Conservation (phyloP, 2,888 invertebrate genomes). For the Taenaris catops region DNA sequence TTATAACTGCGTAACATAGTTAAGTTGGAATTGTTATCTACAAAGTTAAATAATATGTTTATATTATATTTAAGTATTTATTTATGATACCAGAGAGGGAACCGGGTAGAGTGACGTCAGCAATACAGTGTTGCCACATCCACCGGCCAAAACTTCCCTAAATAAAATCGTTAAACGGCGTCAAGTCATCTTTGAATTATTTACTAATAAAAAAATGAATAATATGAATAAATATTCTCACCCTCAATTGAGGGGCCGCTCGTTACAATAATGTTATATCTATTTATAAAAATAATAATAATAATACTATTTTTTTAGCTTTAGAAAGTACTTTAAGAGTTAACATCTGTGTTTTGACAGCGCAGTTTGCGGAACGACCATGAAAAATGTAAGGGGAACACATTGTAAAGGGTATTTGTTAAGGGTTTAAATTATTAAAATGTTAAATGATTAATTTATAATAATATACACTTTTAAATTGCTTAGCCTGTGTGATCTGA, state of each 20-base stretch:
- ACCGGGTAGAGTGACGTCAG: slow-evolving; percentile 36
- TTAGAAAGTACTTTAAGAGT: slow-evolving; percentile 47
- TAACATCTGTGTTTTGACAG: slow-evolving; percentile 55
- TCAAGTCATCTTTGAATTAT: slow-evolving; percentile 58
- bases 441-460: slow-evolving; percentile 54
- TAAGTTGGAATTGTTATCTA: slow-evolving; percentile 56
- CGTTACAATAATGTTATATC: slow-evolving; percentile 60
- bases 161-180: slow-evolving; percentile 49
- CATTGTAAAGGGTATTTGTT: slow-evolving; percentile 67
- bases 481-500: slow-evolving; percentile 79
- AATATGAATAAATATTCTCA: too few species aligned
- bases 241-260: slow-evolving; percentile 66
- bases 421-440: slow-evolving; percentile 66
- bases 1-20: slow-evolving; percentile 62
- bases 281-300: slow-evolving; percentile 65
- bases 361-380: slow-evolving; percentile 48
- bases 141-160: slow-evolving; percentile 51
- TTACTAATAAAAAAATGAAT: slow-evolving; percentile 73
- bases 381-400: slow-evolving; percentile 62
- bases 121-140: slow-evolving; percentile 51
- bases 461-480: slow-evolving; percentile 65
- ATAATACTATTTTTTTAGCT: slow-evolving; percentile 47
- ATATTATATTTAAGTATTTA: slow-evolving; percentile 70
- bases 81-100: slow-evolving; percentile 48
- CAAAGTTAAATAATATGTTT: slow-evolving; percentile 61